These are phyloP conservation scores for Diaphora mendica DNA, from an alignment of 2,888 invertebrate genomes.

Conservation along the genomic window DNA sequence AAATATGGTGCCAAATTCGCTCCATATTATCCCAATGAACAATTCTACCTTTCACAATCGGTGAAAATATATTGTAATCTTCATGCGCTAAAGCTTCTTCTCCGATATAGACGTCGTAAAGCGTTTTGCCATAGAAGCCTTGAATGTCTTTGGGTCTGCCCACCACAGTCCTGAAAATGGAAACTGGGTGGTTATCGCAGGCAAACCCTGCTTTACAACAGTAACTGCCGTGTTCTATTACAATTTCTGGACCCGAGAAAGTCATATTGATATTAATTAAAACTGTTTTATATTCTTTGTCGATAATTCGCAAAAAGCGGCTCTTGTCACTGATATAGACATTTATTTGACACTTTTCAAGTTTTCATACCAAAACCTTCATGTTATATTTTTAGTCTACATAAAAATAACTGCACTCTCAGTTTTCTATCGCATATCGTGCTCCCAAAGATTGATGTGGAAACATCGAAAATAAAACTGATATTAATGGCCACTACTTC, in stretches of 20 bases:
- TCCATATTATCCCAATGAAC: slow-evolving; percentile 81
- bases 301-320: background rate
- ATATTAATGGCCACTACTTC: background rate
- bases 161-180: slow-evolving; percentile 73
- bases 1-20: slow-evolving; percentile 74
- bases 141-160: slow-evolving; percentile 70
- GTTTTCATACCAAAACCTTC: background rate
- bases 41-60: slow-evolving; percentile 66
- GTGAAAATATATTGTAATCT: slow-evolving; percentile 63
- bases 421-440: too few relatives aligned
- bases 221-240: slow-evolving; percentile 76
- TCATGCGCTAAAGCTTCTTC: slow-evolving; percentile 61
- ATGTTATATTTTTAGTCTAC: background rate
- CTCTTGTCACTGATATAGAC: background rate
- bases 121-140: slow-evolving; percentile 65
- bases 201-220: slow-evolving; percentile 77
- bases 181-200: slow-evolving; percentile 78
- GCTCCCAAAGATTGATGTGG: background rate
- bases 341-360: background rate
- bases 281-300: background rate
- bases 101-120: slow-evolving; percentile 72
- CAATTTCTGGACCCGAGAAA: slow-evolving; percentile 72
- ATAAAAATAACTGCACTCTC: background rate
- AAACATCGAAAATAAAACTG: background rate
- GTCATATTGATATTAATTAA: slow-evolving; percentile 53